Evolutionary conservation across 2,888 invertebrate species (phyloP).

Genomic region (Hemistola chrysoprasaria): DNA sequence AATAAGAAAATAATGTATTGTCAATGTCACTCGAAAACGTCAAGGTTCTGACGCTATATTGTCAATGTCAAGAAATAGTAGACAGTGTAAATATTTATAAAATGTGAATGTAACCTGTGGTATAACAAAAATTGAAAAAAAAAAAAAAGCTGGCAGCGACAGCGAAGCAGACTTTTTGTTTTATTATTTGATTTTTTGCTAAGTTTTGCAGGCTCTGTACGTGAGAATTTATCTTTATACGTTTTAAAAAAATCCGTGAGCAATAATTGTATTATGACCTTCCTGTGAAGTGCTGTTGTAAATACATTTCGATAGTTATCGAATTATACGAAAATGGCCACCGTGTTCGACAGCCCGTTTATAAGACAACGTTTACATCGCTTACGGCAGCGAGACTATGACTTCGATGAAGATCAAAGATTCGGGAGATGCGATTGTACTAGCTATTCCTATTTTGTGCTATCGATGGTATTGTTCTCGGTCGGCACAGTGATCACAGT

Average conservation of each 20-base stretch:
- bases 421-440: slow-evolving; percentile 86
- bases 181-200: not conserved
- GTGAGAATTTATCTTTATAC: slow-evolving; percentile 1
- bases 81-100: too few species aligned
- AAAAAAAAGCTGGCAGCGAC: not conserved
- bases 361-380: slow-evolving; percentile 83
- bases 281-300: slow-evolving; percentile 33
- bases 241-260: not conserved
- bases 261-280: slow-evolving; percentile 34
- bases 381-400: slow-evolving; percentile 81
- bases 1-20: too few species aligned
- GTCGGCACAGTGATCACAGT: slow-evolving; percentile 85
- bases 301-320: slow-evolving; percentile 20
- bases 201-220: slow-evolving; percentile 2
- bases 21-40: too few species aligned
- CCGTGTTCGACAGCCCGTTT: slow-evolving; percentile 84
- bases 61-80: too few species aligned
- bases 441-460: slow-evolving; percentile 84
- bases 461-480: slow-evolving; percentile 84
- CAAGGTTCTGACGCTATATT: too few species aligned
- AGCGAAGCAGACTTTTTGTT: not conserved
- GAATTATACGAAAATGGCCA: slow-evolving; percentile 74
- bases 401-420: slow-evolving; percentile 82
- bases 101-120: too few species aligned
- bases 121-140: too few species aligned